Evolutionary conservation across 2,797 vertebrate species (phyloP).

Genomic region (Lacerta agilis): DNA sequence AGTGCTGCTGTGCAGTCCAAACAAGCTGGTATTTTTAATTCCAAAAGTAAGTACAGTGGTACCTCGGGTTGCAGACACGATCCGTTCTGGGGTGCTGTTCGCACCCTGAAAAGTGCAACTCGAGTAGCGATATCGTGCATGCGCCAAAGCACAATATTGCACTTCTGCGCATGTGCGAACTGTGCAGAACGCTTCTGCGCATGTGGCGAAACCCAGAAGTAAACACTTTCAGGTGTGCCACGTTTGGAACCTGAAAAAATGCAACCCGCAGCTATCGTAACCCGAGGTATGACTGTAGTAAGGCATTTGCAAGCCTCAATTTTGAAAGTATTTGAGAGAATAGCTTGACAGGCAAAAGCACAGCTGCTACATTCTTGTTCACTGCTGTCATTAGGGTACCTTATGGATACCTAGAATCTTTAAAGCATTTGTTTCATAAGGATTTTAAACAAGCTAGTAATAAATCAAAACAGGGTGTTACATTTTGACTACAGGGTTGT

Average conservation of each 20-base stretch:
- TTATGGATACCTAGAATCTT: background rate
- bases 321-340: background rate
- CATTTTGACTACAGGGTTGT: background rate
- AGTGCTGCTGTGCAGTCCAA: background rate
- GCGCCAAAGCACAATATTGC: too few relatives aligned
- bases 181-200: too few relatives aligned
- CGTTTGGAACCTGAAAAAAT: too few relatives aligned
- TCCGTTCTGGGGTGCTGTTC: too few relatives aligned
- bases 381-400: background rate
- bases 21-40: background rate
- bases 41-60: background rate
- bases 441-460: background rate
- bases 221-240: too few relatives aligned
- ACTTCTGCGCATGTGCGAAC: too few relatives aligned
- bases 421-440: background rate
- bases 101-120: too few relatives aligned
- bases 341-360: background rate
- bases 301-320: background rate
- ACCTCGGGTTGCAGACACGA: too few relatives aligned
- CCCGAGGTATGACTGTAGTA: too few relatives aligned
- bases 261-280: too few relatives aligned
- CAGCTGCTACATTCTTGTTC: slow-evolving; percentile 5
- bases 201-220: too few relatives aligned
- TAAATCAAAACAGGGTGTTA: background rate
- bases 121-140: too few relatives aligned